Base-by-base conservation (phyloP, 2,888 invertebrate species). In the Atethmia centrago region DNA sequence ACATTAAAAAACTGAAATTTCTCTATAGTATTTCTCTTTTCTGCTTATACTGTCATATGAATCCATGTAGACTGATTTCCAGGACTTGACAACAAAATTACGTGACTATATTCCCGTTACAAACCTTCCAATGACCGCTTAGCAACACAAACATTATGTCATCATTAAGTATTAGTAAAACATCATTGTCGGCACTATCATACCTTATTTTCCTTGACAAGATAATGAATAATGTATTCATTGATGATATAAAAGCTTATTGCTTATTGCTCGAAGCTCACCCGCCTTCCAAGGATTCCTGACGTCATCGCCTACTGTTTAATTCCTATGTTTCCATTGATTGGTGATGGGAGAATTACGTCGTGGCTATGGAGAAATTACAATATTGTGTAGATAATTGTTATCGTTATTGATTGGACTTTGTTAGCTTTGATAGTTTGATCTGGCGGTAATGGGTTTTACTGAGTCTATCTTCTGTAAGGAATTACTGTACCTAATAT, bases 301-400 rank as follows among this genome's bases (percentile, higher is more conserved):
- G 85, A 87, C 88, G 77, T 85, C 89, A 89, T 89, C 84, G 89
- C 84, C 75, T 84, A 81, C 78, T 83, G 75, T 84, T 80, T 77
- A 77, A 85, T 85, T 79, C 67, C 75, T 78, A 79, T 83, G 89
- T 90, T 89, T 87, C 89, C 90, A 88, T 88, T 89, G 88, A 75
- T 81, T 82, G 65, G 51, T 77, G 64, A 79, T 83, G 74, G 71
- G 53, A 79, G 71, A 70, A 71, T 72, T 74, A 71, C 66, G 56
- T 31, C 31, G 53, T 70, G 69, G 49, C 66, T 56, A n/a, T 51
- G 36, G 62, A 66, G 56, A 71, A 79, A 79, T 85, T 75, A 85
- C 65, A 72, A 78, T 75, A 77, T 82, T 81, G 55, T 76, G 45
- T 81, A 55, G 53, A 76, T 62, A 40, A 61, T 61, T 80, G 74